phyloP scores from a whole-genome alignment of 2,113 vertebrate species.

The Athene cunicularia region DNA sequence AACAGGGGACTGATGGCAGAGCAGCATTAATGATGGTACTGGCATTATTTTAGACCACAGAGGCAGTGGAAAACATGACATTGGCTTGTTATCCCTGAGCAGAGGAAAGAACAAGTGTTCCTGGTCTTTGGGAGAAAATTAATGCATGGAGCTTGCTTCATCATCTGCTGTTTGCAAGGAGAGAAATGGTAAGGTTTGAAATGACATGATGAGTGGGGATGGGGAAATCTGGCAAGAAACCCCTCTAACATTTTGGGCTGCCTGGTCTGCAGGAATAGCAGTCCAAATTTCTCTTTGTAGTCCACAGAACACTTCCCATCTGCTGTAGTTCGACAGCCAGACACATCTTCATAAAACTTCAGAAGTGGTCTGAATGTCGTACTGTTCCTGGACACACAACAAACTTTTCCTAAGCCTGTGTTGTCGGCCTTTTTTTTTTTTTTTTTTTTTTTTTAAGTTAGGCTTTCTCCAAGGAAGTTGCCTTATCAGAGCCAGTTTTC shows the following conservation, averaged over 20 bases:
- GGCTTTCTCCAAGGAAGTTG: not conserved
- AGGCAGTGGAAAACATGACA: not conserved
- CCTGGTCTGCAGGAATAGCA: not conserved
- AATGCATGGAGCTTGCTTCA: not conserved
- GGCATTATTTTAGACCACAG: not conserved
- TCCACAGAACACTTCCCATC: not conserved
- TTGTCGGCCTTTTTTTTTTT: not conserved
- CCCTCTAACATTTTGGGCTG: not conserved
- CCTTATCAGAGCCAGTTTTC: not conserved
- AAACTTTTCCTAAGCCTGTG: not conserved
- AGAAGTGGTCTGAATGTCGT: fast-evolving
- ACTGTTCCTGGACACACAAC: not conserved
- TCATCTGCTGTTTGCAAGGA: not conserved
- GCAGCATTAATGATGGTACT: not conserved
- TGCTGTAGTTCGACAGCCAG: not conserved
- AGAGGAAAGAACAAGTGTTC: not conserved
- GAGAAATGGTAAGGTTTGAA: not conserved
- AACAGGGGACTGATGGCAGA: not conserved
- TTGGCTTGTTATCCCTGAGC: not conserved
- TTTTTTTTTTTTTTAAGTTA: not conserved
- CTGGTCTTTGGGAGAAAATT: not conserved
- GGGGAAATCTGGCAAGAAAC: not conserved
- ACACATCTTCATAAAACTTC: not conserved
- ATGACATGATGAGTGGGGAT: not conserved
- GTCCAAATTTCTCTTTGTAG: not conserved